Evolutionary conservation across 2,113 vertebrate genomes (phyloP), one percentile per base, ranked within the genome.

Genomic region (Alouatta palliata): DNA sequence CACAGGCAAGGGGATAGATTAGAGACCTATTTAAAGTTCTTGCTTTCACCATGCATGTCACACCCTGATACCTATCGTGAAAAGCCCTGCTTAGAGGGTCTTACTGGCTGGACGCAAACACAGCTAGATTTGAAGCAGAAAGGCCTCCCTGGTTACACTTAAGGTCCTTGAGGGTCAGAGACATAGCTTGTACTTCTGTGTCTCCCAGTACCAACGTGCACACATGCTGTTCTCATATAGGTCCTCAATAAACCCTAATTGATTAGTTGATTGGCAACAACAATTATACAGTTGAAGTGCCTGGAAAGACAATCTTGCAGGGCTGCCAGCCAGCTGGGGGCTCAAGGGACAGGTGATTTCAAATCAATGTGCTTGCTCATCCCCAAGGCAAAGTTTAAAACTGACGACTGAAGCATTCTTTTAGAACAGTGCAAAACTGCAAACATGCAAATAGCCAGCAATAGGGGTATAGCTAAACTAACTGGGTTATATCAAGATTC

Each of bases 221-320:
- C 61, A 32, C 12, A 64, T 4, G 11, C 70, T 80, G 84, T 82
- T 93, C n/a, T 92, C 49, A 30, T 2, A 0, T 13, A 54, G 90
- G 73, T 1, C 0, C 84, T 90, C 95, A 85, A 86, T 92, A 90
- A 92, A n/a, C 45, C n/a, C 83, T 87, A 68, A 97, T 25, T 95
- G 95, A 98, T 94, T 56, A 30, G 70, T 35, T 97, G 92, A 97
- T 88, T 95, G 84, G 95, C 52, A 96, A 96, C 92, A 97, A 86
- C 71, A 91, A 81, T 27, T 49, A 93, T 52, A 32, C 10, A 83
- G 64, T 90, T 25, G 23, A 91, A 94, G 77, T 87, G 92, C 66
- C 73, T 88, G 81, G 84, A 73, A 96, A 90, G 61, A 94, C 83
- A 70, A 87, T 90, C 70, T 96, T 73, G 40, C 52, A 20, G 82